Evolutionary conservation across 1,140 invertebrate species (phyloP), one percentile per base, ranked within the genome.

Genomic region (Apis dorsata): DNA sequence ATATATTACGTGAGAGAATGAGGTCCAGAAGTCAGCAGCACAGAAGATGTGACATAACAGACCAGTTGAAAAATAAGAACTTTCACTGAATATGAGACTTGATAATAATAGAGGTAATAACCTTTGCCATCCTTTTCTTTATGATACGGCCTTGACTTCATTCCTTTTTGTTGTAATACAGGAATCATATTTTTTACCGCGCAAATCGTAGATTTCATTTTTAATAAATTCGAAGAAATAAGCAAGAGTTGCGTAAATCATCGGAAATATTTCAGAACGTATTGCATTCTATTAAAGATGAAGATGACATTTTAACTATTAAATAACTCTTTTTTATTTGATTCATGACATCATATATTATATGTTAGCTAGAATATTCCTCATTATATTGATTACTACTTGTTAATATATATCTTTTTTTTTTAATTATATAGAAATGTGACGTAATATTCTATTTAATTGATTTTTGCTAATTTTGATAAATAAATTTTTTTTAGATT

Each of bases 61-160:
- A 60, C 1, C 63, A 44, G 65, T 70, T 9, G 51, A 76, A 55
- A 80, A 89, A 88, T 60, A 51, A 60, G 51, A 85, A 92, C 92
- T 93, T 92, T 93, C 92, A 93, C 92, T 80, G 17, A 13, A 55
- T 19, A 44, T 19, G 1, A 63, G 28, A 72, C 63, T 78, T 79
- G 70, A 90, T 88, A 90, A 88, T 89, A 84, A 79, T 63, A 66
- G 65, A 28, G 55, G 72, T 87, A 83, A 59, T 71, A 55, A 11
- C 19, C 15, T 83, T 76, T 53, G 8, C 19, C 51, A 75, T 86
- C 21, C 21, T 83, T 17, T 87, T 53, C 51, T 78, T 63, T 81
- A 77, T 84, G 70, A 13, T 57, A 79, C 80, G 90, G 89, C 92
- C 92, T 92, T 93, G 92, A 93, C 92, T 91, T 82, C 81, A 73